Evolutionary conservation across 2,113 vertebrate genomes (phyloP), one percentile per base, ranked within the genome.

Genomic region (Hyperoodon ampullatus): DNA sequence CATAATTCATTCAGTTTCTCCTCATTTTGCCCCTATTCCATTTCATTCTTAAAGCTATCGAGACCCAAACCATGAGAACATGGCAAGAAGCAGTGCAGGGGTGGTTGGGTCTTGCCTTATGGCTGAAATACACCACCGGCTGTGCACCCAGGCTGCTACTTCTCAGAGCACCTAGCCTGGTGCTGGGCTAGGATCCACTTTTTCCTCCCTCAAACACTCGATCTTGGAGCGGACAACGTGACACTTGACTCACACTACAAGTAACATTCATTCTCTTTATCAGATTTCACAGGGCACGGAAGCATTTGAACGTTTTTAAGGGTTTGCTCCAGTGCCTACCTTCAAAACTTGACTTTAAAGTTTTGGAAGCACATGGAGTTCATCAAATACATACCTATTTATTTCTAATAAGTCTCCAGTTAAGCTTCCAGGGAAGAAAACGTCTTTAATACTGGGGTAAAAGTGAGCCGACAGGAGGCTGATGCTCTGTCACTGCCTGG

Each of bases 171-270:
- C 0, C n/a, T 4, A 0, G 23, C 8, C 6, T 0, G 1, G 44
- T 0, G 1, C 8, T 3, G 35, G 66, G 35, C 15, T 11, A 4
- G 7, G 0, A 23, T 1, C 12, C 39, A 4, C 0, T 1, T 33
- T 63, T 24, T 21, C 14, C 7, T 28, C 3, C 1, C 5, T 8
- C 21, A 24, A 8, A 5, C 23, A 3, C 28, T 1, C 0, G 4
- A 6, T 23, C 61, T n/a, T 1, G 39, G 39, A 30, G n/a, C 15
- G 1, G 60, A 16, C 3, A 1, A 4, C 0, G 8, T 1, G 18
- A n/a, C 30, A 2, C 2, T 1, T 13, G 30, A 6, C 28, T 35
- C 2, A 0, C 3, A 0, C 13, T 0, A 9, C 39, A 18, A 6
- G 44, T 13, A 3, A 28, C 12, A 2, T 21, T 39, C 10, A 1